These are phyloP conservation scores for Chaetura pelagica DNA, from an alignment of 2,113 vertebrate species.

Conservation along the genomic window DNA sequence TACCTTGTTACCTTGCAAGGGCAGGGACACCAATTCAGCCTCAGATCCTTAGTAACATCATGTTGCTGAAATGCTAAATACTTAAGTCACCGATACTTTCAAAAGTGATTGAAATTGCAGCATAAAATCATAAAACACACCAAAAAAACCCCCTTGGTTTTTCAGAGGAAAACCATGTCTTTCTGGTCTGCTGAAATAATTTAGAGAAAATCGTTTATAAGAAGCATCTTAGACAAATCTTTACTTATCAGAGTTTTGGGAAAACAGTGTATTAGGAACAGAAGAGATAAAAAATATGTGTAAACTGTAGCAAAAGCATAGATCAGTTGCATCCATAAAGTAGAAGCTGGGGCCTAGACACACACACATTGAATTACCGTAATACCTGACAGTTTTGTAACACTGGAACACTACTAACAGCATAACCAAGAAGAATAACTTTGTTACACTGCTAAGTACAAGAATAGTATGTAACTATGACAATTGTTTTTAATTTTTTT, in stretches of 20 bases:
- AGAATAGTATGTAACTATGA: background rate
- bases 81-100: background rate
- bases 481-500: too few relatives aligned
- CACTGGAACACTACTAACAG: background rate
- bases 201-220: background rate
- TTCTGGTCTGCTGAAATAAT: background rate
- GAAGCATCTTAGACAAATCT: background rate
- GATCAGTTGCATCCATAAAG: background rate
- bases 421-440: background rate
- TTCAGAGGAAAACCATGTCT: background rate
- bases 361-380: background rate
- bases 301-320: background rate
- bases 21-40: too few relatives aligned
- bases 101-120: background rate
- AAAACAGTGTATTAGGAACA: background rate
- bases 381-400: background rate
- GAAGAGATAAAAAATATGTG: background rate
- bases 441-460: background rate
- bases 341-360: background rate
- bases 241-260: background rate
- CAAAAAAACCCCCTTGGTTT: background rate
- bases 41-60: background rate
- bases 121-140: background rate
- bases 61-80: background rate
- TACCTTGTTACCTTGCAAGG: too few relatives aligned